Conservation (phyloP, 37 sponge, comb jelly and placozoan species). For the Oopsacas minuta region DNA sequence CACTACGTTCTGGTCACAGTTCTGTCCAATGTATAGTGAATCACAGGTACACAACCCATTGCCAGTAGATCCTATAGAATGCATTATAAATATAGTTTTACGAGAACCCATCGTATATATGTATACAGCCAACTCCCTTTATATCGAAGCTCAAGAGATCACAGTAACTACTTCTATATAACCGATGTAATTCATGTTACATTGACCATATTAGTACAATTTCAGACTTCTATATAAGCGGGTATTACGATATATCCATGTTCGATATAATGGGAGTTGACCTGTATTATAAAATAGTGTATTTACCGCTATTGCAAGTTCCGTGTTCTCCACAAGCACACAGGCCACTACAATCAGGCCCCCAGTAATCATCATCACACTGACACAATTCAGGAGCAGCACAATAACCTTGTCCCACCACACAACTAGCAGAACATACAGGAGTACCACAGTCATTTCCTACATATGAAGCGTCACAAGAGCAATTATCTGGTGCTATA, state of each 20-base stretch:
- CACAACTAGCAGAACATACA: slow-evolving; percentile 5
- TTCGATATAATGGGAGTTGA: too few relatives aligned
- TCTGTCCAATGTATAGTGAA: slow-evolving; percentile 22
- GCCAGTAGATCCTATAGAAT: slow-evolving; percentile 32
- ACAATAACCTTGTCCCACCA: not conserved
- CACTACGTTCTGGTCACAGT: slow-evolving; percentile 31
- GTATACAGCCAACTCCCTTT: too few relatives aligned
- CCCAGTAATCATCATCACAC: slow-evolving; percentile 18
- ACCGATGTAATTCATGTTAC: too few relatives aligned
- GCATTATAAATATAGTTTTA: too few relatives aligned
- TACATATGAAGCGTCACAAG: slow-evolving; percentile 26
- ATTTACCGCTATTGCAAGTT: slow-evolving; percentile 17
- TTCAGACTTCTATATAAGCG: too few relatives aligned
- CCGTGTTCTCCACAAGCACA: slow-evolving; percentile 34
- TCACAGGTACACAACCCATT: slow-evolving; percentile 34
- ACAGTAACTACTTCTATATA: too few relatives aligned
- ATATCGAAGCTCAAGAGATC: too few relatives aligned
- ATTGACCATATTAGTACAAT: too few relatives aligned
- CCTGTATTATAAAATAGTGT: too few relatives aligned
- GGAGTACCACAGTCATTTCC: slow-evolving; percentile 38
- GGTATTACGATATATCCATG: too few relatives aligned
- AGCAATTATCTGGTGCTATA: slow-evolving; percentile 35
- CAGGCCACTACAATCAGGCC: slow-evolving; percentile 23
- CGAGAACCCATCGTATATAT: too few relatives aligned
- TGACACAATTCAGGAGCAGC: not conserved